Evolutionary conservation across 2,888 invertebrate species (phyloP), one percentile per base, ranked within the genome.

Genomic region (Physocephala rufipes): DNA sequence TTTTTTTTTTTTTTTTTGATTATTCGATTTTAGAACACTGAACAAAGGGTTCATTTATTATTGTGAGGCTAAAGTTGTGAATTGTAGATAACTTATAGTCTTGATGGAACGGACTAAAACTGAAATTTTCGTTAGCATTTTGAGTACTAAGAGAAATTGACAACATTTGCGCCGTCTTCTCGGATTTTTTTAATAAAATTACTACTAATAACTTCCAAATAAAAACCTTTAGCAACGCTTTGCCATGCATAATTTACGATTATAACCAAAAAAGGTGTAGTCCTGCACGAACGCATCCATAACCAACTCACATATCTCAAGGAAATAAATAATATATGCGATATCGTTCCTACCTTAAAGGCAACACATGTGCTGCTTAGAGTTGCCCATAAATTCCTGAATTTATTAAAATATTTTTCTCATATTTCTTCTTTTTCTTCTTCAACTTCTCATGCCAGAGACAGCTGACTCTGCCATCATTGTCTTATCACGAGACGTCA

Each of bases 231-330:
- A n/a, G 15, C 26, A 24, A 24, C 5, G 15, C 30, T 30, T 30
- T 43, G n/a, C 19, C 15, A 30, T 30, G n/a, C 59, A 62, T 62
- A 62, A 43, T 62, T 62, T 62, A 62, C n/a, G 43, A 43, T 16
- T 21, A 36, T 43, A 9, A 30, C 43, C 61, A 43, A 43, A 43
- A 62, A 62, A 62, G 43, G 43, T 12, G n/a, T 12, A 62, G 28
- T 30, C 15, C 16, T n/a, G 24, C 21, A 9, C 43, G n/a, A 30
- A 19, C 16, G 4, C 43, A 53, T 21, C 59, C 26, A 59, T 26
- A 59, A 59, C 24, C 15, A 36, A 9, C 36, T 36, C 36, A 36
- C 36, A 36, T 36, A 7, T 36, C 36, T 36, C 36, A 36, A 36
- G 9, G 4, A 36, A 7, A 36, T 36, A 36, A 4, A 36, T 36